Evolutionary conservation across 2,113 vertebrate genomes (phyloP), one percentile per base, ranked within the genome.

Genomic region (Symphodus melops): DNA sequence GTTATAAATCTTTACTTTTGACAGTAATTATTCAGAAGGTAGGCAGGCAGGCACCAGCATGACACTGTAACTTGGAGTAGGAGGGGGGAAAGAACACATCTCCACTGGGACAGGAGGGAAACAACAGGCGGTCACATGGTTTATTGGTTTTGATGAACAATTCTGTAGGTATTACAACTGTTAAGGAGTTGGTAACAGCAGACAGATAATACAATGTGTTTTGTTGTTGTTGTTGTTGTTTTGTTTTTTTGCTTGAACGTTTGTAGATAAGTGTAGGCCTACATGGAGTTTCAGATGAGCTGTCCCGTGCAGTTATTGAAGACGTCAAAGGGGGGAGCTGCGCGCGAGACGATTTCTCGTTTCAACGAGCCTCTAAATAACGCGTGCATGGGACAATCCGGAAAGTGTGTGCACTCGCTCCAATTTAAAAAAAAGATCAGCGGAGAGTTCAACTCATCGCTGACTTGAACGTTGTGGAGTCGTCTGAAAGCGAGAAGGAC

Each of bases 291-390:
- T 23, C 36, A 19, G 13, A 14, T 13, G 16, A 25, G 39, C 44
- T 1, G 58, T 20, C 19, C 16, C 55, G 62, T 91, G 92, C 84
- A 91, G 76, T 92, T 83, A 91, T 85, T 61, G 48, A 59, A 86
- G 75, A 66, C 86, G 87, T 84, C 94, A 62, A 68, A 75, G 85
- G 93, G 89, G 81, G 93, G 93, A 78, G 93, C 93, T 86, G 83
- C 88, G 74, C 77, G 72, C 76, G n/a, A 63, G 52, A n/a, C 20
- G 33, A 60, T 48, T 1, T 17, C 55, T 55, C 42, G 19, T 17
- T n/a, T 12, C 71, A 33, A 66, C 28, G 71, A 82, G 67, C 69
- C 60, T 36, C 21, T 3, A 51, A 46, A 49, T 60, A 60, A 41
- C 49, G 28, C 28, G 11, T 11, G 55, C 23, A 63, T 62, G 77